phyloP scores from a whole-genome alignment of 2,797 vertebrate genomes.

The Enteromius trimaculatus region DNA sequence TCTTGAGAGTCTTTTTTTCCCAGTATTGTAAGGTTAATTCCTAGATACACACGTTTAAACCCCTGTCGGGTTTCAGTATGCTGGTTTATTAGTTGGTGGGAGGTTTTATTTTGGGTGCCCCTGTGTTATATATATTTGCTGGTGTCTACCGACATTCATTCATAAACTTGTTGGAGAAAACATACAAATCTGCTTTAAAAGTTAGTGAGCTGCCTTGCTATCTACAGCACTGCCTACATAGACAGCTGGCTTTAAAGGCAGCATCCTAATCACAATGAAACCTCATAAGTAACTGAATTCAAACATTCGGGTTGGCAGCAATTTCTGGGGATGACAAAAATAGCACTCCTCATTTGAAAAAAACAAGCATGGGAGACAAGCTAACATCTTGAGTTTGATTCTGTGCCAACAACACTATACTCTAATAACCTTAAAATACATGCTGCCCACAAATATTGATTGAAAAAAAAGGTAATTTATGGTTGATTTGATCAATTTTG shows the following conservation, averaged over 20 bases:
- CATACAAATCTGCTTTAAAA: background rate
- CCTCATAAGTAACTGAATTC: background rate
- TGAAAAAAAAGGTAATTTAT: too few relatives aligned
- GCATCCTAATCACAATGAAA: background rate
- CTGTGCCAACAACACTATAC: background rate
- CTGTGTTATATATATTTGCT: background rate
- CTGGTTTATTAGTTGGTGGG: background rate
- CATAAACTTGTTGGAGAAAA: background rate
- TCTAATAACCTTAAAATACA: background rate
- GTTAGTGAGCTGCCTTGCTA: background rate
- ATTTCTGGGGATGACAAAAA: background rate
- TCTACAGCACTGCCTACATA: background rate
- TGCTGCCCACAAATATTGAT: background rate
- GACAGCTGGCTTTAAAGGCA: background rate
- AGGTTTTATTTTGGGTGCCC: background rate
- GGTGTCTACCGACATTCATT: background rate
- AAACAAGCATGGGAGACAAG: background rate
- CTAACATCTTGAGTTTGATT: background rate
- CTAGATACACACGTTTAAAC: constrained; percentile 36
- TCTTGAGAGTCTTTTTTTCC: constrained; percentile 22
- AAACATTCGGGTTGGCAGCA: background rate
- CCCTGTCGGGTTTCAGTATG: constrained; percentile 8
- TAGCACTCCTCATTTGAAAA: background rate
- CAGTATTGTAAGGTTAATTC: constrained; percentile 29
- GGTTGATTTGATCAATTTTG: background rate